These are phyloP conservation scores for Drosophila tani DNA, from an alignment of 1,140 invertebrate genomes.

Conservation along the genomic window DNA sequence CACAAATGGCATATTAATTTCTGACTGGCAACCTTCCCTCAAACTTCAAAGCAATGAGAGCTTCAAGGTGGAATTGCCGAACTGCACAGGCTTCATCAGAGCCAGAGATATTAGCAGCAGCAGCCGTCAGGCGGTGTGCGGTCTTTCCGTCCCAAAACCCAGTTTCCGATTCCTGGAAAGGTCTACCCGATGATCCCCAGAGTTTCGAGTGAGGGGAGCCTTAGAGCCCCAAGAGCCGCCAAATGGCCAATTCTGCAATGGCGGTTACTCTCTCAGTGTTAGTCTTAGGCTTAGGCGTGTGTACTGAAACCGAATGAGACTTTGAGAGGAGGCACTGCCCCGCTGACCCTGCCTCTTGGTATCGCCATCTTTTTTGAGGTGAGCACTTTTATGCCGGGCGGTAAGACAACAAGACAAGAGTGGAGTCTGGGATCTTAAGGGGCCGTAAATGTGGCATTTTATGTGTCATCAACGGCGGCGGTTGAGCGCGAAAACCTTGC, in stretches of 20 bases:
- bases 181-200: slow-evolving; percentile 15
- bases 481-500: slow-evolving; percentile 66
- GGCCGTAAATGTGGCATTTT: slow-evolving; percentile 77
- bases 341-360: not conserved
- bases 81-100: slow-evolving; percentile 8
- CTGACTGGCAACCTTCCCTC: slow-evolving; percentile 8
- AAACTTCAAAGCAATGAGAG: slow-evolving; percentile 38
- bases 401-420: slow-evolving; percentile 61
- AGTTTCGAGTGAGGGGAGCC: not conserved
- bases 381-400: slow-evolving; percentile 47
- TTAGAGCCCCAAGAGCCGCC: slow-evolving; percentile 13
- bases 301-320: slow-evolving; percentile 18
- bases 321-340: slow-evolving; percentile 6
- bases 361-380: slow-evolving; percentile 36
- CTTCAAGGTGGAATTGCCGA: slow-evolving; percentile 28
- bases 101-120: slow-evolving; percentile 14
- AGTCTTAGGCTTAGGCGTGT: slow-evolving; percentile 18
- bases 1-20: slow-evolving; percentile 32
- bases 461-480: slow-evolving; percentile 67
- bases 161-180: slow-evolving; percentile 50
- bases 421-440: slow-evolving; percentile 56
- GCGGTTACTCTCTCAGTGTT: slow-evolving; percentile 34
- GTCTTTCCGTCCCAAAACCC: slow-evolving; percentile 15
- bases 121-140: slow-evolving; percentile 36
- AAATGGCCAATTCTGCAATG: slow-evolving; percentile 38